Conservation (phyloP, 2,888 invertebrate genomes). For the Spodoptera littoralis region DNA sequence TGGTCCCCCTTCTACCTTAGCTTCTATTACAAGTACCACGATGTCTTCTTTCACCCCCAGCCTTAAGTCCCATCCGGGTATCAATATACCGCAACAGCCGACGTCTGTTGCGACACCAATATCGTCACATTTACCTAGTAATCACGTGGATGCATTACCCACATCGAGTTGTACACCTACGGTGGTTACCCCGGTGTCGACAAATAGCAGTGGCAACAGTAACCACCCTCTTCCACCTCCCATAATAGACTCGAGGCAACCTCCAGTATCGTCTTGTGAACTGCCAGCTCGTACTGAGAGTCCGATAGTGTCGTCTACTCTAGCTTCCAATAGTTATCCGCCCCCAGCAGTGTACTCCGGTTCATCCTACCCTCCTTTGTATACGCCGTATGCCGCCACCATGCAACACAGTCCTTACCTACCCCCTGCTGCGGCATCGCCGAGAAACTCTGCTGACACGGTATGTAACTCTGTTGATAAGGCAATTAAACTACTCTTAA, state of each 20-base stretch:
- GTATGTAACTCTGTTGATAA: constrained; percentile 59
- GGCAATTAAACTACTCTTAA: not conserved
- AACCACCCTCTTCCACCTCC: constrained; percentile 76
- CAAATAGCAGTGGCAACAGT: constrained; percentile 72
- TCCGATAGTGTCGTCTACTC: constrained; percentile 89
- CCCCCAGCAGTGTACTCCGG: constrained; percentile 93
- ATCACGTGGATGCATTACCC: constrained; percentile 70
- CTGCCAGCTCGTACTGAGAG: constrained; percentile 83
- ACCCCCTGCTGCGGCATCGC: constrained; percentile 90
- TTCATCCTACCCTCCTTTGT: constrained; percentile 90
- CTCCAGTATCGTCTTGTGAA: constrained; percentile 81
- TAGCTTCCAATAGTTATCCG: constrained; percentile 89
- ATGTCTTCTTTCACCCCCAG: constrained; percentile 77
- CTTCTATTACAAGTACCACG: constrained; percentile 71
- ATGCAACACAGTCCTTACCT: constrained; percentile 93
- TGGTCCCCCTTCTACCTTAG: constrained; percentile 69
- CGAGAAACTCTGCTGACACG: constrained; percentile 89
- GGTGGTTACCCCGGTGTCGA: constrained; percentile 67
- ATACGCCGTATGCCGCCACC: constrained; percentile 93
- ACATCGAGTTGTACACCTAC: constrained; percentile 68
- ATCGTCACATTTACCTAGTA: constrained; percentile 71
- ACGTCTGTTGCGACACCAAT: constrained; percentile 66
- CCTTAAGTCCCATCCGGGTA: constrained; percentile 75
- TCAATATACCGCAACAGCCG: constrained; percentile 69
- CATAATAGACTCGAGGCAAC: constrained; percentile 78